Evolutionary conservation across 2,797 vertebrate species (phyloP).

Genomic region (Tarsius wallacei): DNA sequence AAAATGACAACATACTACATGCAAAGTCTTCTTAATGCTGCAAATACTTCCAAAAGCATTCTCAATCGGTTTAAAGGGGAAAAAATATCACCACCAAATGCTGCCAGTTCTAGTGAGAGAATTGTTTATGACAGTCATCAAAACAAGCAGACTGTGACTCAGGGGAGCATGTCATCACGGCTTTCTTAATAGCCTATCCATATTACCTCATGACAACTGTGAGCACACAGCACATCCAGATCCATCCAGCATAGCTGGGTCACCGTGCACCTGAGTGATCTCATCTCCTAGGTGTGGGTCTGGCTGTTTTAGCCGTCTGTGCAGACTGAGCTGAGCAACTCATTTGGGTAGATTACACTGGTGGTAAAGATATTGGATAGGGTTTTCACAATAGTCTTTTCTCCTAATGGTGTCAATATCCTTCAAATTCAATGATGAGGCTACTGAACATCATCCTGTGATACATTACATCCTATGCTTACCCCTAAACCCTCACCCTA

Average conservation of each 20-base stretch:
- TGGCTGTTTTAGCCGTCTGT: not conserved
- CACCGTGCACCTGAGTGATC: not conserved
- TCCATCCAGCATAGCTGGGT: not conserved
- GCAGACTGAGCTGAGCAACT: not conserved
- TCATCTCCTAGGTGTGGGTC: not conserved
- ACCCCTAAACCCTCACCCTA: not conserved
- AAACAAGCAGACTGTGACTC: not conserved
- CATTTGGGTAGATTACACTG: not conserved
- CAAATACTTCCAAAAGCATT: not conserved
- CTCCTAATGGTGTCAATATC: not conserved
- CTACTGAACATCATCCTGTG: not conserved
- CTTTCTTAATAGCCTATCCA: not conserved
- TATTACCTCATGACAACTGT: not conserved
- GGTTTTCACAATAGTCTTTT: not conserved
- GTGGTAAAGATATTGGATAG: not conserved
- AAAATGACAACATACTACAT: not conserved
- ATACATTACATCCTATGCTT: not conserved
- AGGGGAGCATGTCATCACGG: fast-evolving
- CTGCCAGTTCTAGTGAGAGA: not conserved
- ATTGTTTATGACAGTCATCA: not conserved
- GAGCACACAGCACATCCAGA: not conserved
- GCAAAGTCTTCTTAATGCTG: not conserved
- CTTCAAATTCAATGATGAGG: not conserved
- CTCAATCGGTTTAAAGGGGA: conserved; percentile 21
- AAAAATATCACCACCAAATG: not conserved